Evolutionary conservation across 2,888 invertebrate species (phyloP).

Genomic region (Julus scandinavius): DNA sequence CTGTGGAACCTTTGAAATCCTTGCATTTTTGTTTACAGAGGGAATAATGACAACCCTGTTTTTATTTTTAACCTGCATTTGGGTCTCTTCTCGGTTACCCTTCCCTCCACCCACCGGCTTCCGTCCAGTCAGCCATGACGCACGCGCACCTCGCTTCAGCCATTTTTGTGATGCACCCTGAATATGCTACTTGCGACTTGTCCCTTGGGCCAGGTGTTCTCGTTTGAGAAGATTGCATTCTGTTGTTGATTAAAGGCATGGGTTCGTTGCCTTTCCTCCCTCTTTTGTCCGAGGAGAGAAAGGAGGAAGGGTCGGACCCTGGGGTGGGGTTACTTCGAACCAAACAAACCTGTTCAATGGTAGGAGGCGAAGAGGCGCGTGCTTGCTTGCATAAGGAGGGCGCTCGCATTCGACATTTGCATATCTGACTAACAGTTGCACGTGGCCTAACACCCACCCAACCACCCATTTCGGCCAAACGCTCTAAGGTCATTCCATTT

Average conservation of each 20-base stretch:
- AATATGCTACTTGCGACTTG: slow-evolving; percentile 17
- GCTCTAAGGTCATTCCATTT: not conserved
- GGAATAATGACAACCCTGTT: not conserved
- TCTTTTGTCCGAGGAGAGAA: slow-evolving; percentile 33
- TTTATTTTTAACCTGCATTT: not conserved
- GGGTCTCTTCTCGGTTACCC: not conserved
- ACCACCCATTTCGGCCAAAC: not conserved
- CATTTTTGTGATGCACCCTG: not conserved
- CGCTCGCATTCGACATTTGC: not conserved
- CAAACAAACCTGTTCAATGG: slow-evolving; percentile 7
- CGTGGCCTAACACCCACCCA: slow-evolving; percentile 12
- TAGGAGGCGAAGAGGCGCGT: slow-evolving; percentile 33
- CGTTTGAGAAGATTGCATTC: slow-evolving; percentile 33
- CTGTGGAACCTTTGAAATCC: not conserved
- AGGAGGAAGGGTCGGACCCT: slow-evolving; percentile 33
- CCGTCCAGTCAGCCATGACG: not conserved
- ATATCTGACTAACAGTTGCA: slow-evolving; percentile 33
- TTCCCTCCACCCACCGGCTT: not conserved
- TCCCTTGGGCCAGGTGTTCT: slow-evolving; percentile 33
- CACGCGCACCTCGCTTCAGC: not conserved
- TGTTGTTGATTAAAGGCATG: slow-evolving; percentile 24
- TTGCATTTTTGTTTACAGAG: not conserved
- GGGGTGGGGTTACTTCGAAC: slow-evolving; percentile 5
- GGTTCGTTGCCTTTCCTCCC: slow-evolving; percentile 15
- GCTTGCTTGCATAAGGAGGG: slow-evolving; percentile 24